These are phyloP conservation scores for Argentina silus DNA, from an alignment of 2,797 vertebrate genomes.

Conservation along the genomic window DNA sequence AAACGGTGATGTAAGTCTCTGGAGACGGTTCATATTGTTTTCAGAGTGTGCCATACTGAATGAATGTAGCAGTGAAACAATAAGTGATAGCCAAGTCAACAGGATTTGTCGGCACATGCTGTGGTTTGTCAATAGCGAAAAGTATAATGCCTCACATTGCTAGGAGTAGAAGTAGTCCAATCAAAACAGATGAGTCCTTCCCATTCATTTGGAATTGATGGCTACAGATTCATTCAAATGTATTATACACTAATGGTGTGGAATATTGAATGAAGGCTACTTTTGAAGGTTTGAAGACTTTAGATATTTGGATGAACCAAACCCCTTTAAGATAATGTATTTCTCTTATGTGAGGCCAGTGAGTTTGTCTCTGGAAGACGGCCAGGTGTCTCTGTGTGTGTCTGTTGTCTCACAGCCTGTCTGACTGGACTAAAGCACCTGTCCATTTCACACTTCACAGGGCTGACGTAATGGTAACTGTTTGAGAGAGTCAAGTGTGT, in stretches of 20 bases:
- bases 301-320: background rate
- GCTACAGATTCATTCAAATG: background rate
- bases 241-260: background rate
- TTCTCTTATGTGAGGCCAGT: background rate
- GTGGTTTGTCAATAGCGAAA: background rate
- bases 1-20: background rate
- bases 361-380: background rate
- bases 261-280: background rate
- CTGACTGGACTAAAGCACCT: constrained; percentile 1
- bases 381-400: background rate
- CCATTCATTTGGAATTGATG: background rate
- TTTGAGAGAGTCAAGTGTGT: background rate
- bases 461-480: background rate
- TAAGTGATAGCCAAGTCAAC: background rate
- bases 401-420: background rate
- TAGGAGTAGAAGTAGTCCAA: background rate
- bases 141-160: background rate
- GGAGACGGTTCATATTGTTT: background rate
- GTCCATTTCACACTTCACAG: background rate
- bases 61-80: background rate
- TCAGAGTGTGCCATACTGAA: background rate
- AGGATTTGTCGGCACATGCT: background rate
- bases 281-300: too few species aligned
- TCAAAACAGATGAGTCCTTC: background rate
- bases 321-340: background rate